These are phyloP conservation scores for Drosophila parabipectinata DNA, from an alignment of 1,140 invertebrate genomes.

Conservation along the genomic window DNA sequence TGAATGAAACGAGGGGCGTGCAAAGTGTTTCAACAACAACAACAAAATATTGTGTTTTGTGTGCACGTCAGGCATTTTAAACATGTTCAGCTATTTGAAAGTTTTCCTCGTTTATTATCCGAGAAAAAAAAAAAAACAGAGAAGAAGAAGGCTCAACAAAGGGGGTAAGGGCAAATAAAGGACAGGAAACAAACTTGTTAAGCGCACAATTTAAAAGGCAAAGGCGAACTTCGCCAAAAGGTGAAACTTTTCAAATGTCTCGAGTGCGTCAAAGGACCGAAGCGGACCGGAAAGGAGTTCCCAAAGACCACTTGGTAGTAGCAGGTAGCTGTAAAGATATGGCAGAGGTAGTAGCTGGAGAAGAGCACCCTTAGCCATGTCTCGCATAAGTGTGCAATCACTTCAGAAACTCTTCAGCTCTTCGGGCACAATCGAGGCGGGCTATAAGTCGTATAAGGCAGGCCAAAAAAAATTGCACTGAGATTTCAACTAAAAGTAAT, in stretches of 20 bases:
- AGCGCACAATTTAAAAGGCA: constrained; percentile 44
- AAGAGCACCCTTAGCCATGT: constrained; percentile 20
- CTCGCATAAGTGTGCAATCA: constrained; percentile 35
- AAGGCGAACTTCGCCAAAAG: constrained; percentile 41
- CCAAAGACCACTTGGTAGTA: constrained; percentile 15
- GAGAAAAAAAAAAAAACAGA: background rate
- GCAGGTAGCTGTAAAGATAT: too few relatives aligned
- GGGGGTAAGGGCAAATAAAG: background rate
- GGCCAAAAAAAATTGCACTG: background rate
- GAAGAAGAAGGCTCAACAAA: constrained; percentile 5
- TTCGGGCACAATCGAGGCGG: constrained; percentile 15
- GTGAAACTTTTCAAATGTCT: constrained; percentile 47
- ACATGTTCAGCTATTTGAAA: constrained; percentile 64
- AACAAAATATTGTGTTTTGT: background rate
- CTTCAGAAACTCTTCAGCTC: constrained; percentile 7
- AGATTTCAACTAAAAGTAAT: background rate
- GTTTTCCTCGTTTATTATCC: constrained; percentile 67
- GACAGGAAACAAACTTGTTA: constrained; percentile 42
- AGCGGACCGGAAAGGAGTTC: background rate
- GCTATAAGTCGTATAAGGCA: background rate
- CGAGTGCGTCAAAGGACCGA: constrained; percentile 34
- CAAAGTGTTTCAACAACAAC: background rate
- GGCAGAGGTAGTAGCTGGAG: background rate
- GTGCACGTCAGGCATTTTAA: constrained; percentile 67
- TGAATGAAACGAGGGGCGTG: constrained; percentile 2